A percentile compares a stretch with the other conserved stretches of the same genome.
Conservation (phyloP, 2,797 vertebrate species). For the Amniataba percoides region DNA sequence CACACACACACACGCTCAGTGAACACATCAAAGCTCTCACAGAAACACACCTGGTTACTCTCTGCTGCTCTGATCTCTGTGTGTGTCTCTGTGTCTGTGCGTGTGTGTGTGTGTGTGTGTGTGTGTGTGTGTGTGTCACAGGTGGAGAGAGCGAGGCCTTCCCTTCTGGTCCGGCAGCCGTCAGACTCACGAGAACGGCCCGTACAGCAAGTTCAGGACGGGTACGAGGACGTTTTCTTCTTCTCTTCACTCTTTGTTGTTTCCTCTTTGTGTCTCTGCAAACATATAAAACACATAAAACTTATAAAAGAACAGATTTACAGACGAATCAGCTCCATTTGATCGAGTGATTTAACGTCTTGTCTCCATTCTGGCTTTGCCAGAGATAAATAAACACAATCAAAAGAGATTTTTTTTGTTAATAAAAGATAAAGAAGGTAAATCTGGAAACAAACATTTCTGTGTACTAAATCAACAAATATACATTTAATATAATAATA, state of each 20-base stretch:
- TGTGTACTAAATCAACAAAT: not conserved
- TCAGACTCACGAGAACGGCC: conserved; percentile 80
- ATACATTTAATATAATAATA: not conserved
- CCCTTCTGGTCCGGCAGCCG: conserved; percentile 84
- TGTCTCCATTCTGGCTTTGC: not conserved
- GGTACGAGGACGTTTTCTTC: conserved; percentile 73
- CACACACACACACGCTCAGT: not conserved
- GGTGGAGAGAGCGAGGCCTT: conserved; percentile 89
- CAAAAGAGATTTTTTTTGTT: not conserved
- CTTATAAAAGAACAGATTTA: not conserved
- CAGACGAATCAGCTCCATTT: not conserved
- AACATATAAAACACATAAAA: not conserved
- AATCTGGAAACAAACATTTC: not conserved
- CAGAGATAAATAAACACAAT: not conserved
- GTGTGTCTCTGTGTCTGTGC: conserved; percentile 18
- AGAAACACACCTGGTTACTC: conserved; percentile 34
- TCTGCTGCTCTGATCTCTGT: conserved; percentile 39
- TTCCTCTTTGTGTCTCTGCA: not conserved
- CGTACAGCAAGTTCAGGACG: conserved; percentile 90
- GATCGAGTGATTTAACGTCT: not conserved
- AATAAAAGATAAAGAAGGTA: too few relatives aligned
- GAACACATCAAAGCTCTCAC: conserved; percentile 46
- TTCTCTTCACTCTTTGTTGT: not conserved
- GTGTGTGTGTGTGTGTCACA: conserved; percentile 62
- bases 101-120: conserved; percentile 29